Percentiles rank a stretch among this genome's conserved stretches.
Conservation (phyloP, 2,113 vertebrate genomes). For the Myodes glareolus region DNA sequence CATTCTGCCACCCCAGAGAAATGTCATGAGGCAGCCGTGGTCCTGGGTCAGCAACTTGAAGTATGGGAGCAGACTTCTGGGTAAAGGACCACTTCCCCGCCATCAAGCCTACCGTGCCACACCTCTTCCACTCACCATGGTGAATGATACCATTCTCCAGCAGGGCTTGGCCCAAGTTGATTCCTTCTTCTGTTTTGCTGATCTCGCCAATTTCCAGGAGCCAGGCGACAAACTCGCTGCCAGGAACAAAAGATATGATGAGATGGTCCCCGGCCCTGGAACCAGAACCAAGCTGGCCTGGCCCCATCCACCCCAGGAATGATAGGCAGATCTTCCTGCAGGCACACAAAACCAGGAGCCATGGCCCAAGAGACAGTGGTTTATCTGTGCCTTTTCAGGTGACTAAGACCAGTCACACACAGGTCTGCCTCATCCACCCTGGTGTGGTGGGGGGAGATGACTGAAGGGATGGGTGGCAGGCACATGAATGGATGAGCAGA, state of each 20-base stretch:
- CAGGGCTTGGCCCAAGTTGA: constrained; percentile 97
- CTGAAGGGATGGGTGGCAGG: too few relatives aligned
- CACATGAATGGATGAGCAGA: background rate
- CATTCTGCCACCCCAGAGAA: background rate
- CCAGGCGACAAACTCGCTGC: constrained; percentile 98
- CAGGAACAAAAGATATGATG: constrained; percentile 55
- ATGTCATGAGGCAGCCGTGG: accelerated
- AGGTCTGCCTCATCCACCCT: background rate
- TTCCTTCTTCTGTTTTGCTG: constrained; percentile 97
- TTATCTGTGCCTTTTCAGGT: background rate
- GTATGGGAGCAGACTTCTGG: background rate
- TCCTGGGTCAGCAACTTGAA: accelerated
- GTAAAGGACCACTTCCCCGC: accelerated
- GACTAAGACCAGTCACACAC: background rate
- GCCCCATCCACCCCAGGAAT: background rate
- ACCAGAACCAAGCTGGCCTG: background rate
- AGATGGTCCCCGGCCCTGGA: background rate
- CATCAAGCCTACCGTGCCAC: background rate
- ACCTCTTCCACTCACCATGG: constrained; percentile 86
- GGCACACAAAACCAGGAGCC: background rate
- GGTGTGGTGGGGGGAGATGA: background rate
- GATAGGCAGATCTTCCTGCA: background rate
- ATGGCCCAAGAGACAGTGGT: background rate
- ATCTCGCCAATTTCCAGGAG: constrained; percentile 97
- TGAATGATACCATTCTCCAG: constrained; percentile 99